Percentiles rank a stretch among this genome's conserved stretches.
Evolutionary conservation across 2,888 invertebrate genomes (phyloP).

Genomic region (Zaprionus bogoriensis): DNA sequence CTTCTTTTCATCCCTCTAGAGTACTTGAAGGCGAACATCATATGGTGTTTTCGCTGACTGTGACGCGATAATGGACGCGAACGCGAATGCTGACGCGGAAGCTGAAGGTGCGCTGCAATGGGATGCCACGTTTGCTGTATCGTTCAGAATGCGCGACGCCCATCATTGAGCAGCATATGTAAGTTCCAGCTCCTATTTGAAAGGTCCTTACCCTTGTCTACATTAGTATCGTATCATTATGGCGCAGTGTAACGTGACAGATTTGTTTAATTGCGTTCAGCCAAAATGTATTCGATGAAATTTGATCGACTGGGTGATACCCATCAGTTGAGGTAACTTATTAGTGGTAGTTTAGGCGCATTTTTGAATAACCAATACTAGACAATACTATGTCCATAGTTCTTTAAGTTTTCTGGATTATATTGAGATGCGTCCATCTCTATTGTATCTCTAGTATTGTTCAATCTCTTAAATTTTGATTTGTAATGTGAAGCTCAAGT

Average conservation of each 20-base stretch:
- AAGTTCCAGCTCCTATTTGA: conserved; percentile 34
- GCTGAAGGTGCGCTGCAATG: conserved; percentile 17
- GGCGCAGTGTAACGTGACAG: conserved; percentile 24
- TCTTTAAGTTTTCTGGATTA: too few relatives aligned
- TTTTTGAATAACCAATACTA: too few relatives aligned
- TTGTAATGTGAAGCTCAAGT: too few relatives aligned
- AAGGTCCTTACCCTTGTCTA: conserved; percentile 19
- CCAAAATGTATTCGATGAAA: background rate
- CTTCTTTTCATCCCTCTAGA: conserved; percentile 36
- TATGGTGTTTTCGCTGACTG: background rate
- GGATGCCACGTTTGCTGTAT: background rate
- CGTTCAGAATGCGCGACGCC: conserved; percentile 33
- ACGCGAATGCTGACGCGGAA: background rate
- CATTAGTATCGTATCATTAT: conserved; percentile 38
- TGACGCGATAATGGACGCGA: conserved; percentile 22
- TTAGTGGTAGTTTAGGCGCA: too few relatives aligned
- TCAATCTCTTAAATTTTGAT: too few relatives aligned
- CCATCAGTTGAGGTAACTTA: too few relatives aligned
- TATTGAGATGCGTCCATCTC: too few relatives aligned
- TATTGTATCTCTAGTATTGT: too few relatives aligned
- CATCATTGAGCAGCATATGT: conserved; percentile 33
- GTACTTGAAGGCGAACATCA: conserved; percentile 9
- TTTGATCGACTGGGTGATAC: too few relatives aligned
- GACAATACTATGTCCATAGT: too few relatives aligned
- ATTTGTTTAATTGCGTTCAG: conserved; percentile 3